Evolutionary conservation across 2,888 invertebrate species (phyloP), one percentile per base, ranked within the genome.

Genomic region (Apodemia mormo): DNA sequence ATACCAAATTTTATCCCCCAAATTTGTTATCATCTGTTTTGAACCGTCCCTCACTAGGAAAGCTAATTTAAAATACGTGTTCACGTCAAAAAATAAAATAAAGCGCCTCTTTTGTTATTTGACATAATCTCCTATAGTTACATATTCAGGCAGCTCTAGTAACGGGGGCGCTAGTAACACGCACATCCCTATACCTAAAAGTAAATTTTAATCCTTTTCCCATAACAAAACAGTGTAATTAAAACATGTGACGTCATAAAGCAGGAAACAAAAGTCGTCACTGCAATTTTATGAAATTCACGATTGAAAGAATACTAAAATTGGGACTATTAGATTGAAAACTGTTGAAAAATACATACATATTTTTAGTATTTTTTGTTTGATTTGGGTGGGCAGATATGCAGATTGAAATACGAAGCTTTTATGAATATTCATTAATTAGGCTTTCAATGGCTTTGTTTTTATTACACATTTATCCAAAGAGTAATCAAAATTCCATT

Each of bases 401-500:
- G 58, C 58, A 58, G 58, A 58, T 58, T 29, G 58, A 29, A 58
- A 58, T 30, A 58, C 58, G 10, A 58, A 30, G 22, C 54, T 29
- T 58, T 58, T 58, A 58, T 58, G 58, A 58, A 58, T 58, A 58
- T 58, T 58, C 30, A 58, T 58, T 58, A 29, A 29, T 29, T 58
- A 58, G 30, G 58, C 58, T 58, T 58, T 58, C 58, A 58, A 30
- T 58, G 58, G 30, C 58, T 58, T 58, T 58, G 58, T 58, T 58
- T 58, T 58, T 58, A 29, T 29, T 58, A 58, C 58, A 58, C 29
- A 30, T 58, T 58, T 29, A 30, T n/a, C 29, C 30, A 58, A 58
- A 58, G 58, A 58, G 58, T 58, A 58, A 58, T 58, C 58, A 10
- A 58, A 58, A 58, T 30, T 58, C 58, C 58, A 58, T 58, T 58